A percentile compares a stretch with the other conserved stretches of the same genome.
These are phyloP conservation scores for Holothuria scabra DNA, from an alignment of 53 echinoderm and acorn worm genomes.

Conservation along the genomic window DNA sequence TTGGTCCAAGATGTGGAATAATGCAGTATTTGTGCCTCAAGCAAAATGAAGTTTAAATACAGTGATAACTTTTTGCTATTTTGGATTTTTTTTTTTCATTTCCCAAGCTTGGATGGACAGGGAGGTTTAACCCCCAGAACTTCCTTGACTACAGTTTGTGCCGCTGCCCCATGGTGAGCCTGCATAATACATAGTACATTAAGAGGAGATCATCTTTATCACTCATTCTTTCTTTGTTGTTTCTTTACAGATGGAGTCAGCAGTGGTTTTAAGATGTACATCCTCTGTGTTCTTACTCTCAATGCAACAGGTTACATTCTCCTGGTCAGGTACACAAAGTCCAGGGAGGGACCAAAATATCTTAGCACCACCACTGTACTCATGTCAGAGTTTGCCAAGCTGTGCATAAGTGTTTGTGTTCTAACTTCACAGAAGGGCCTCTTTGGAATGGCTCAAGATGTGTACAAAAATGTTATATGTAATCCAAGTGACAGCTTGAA, in stretches of 20 bases:
- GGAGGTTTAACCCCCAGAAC: no score
- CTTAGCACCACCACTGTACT: slow-evolving; percentile 90
- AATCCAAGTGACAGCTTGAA: slow-evolving; percentile 84
- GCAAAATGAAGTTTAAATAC: no score
- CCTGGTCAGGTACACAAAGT: slow-evolving; percentile 81
- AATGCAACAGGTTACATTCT: slow-evolving; percentile 96
- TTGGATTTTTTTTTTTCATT: no score
- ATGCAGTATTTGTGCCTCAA: no score
- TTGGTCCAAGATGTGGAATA: no score
- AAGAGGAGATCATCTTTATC: no score
- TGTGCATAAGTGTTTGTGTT: slow-evolving; percentile 73
- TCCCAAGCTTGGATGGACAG: no score
- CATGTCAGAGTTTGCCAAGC: slow-evolving; percentile 87
- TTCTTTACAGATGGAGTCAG: slow-evolving; percentile 71
- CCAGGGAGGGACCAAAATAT: slow-evolving; percentile 73
- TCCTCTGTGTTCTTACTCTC: slow-evolving; percentile 84
- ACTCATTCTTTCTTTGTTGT: no score
- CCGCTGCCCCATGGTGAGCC: no score
- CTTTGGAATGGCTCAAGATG: slow-evolving; percentile 81
- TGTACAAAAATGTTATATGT: slow-evolving; percentile 83
- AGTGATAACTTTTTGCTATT: no score
- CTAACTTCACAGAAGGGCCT: slow-evolving; percentile 75
- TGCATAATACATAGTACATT: no score
- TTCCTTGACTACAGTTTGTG: no score
- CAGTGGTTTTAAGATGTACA: slow-evolving; percentile 84